These are phyloP conservation scores for Ditylenchus dipsaci DNA, from an alignment of 1,140 invertebrate genomes.

Conservation along the genomic window DNA sequence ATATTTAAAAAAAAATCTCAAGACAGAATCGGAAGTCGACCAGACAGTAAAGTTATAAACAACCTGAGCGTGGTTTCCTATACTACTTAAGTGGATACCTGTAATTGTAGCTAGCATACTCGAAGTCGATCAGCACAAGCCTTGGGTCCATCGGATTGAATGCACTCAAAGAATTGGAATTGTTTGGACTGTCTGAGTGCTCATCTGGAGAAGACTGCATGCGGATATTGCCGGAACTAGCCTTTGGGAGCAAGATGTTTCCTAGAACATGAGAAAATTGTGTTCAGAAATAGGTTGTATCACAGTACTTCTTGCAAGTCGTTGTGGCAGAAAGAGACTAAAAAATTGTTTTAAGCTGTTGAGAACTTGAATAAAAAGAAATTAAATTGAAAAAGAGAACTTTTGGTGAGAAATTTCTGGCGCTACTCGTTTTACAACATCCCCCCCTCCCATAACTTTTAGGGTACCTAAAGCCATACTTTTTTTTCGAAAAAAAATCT, in stretches of 20 bases:
- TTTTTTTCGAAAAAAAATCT: no score
- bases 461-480: no score
- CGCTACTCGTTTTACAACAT: no score
- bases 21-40: no score
- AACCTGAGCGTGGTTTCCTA: background rate
- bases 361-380: no score
- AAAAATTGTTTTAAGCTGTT: conserved; percentile 54
- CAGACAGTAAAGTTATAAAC: no score
- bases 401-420: no score
- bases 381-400: no score
- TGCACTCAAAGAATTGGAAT: conserved; percentile 43
- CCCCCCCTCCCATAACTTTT: no score
- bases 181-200: background rate
- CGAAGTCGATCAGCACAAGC: conserved; percentile 55
- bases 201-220: conserved; percentile 52
- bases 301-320: conserved; percentile 77
- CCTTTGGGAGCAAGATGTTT: conserved; percentile 56
- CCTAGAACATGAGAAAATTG: conserved; percentile 7
- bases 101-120: conserved; percentile 57
- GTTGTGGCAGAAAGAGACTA: conserved; percentile 93
- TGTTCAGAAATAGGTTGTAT: background rate
- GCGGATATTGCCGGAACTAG: conserved; percentile 55
- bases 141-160: conserved; percentile 56
- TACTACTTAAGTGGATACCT: conserved; percentile 24
- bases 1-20: no score